Evolutionary conservation across 2,888 invertebrate species (phyloP), one percentile per base, ranked within the genome.

Genomic region (Pammene fasciana): DNA sequence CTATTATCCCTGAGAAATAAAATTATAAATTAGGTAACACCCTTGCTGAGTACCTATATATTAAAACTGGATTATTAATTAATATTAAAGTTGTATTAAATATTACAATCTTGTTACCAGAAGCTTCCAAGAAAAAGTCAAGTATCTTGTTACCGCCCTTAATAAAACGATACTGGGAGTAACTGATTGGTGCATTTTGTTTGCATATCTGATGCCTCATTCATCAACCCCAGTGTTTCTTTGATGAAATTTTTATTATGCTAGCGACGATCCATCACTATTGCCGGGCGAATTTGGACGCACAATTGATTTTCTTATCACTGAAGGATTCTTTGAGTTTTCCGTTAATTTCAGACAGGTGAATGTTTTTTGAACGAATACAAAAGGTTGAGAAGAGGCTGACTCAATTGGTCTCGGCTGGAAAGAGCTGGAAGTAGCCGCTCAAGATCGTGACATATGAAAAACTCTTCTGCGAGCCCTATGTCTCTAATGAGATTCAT

Each of bases 111-210:
- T 5, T 41, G 41, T 56, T 41, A 26, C 26, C 26, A 48, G 14
- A 54, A 65, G 16, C 38, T 45, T 9, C 36, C 43, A 52, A 52
- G 59, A 59, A 65, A 54, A 59, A 59, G 43, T 45, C 16, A 36
- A 13, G 13, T 60, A 45, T 60, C 52, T 36, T 34, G 18, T 60
- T 67, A 45, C 67, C 52, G 11, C 50, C 18, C 18, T 62, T 68
- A 68, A 52, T 54, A 61, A 67, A 57, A 43, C 43, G 46, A n/a
- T n/a, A n/a, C 65, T 7, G 41, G 16, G 41, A 13, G 46, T 70
- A 65, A 68, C 64, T 59, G 70, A 70, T 70, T 65, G 65, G 59
- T 70, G 70, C 70, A 65, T 65, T 67, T 65, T 65, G 70, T 70
- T 70, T 70, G 65, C 70, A 65, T 65, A 70, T 60, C 60, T 54